These are phyloP conservation scores for Anas platyrhynchos DNA, from an alignment of 2,113 vertebrate genomes.

Conservation along the genomic window DNA sequence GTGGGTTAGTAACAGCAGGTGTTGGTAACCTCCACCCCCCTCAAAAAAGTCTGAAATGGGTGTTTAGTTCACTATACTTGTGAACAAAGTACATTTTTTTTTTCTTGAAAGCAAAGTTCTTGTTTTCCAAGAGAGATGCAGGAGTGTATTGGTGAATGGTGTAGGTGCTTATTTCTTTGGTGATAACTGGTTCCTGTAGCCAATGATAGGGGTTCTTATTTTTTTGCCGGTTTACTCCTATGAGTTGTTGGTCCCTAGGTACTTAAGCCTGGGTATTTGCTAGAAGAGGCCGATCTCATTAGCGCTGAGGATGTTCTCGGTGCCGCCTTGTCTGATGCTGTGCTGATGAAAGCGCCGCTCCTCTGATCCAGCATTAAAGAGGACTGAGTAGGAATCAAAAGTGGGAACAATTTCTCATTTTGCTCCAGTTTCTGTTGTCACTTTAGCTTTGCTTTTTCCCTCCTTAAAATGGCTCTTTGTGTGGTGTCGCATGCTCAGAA, in stretches of 20 bases:
- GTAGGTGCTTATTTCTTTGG: not conserved
- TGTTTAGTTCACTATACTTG: not conserved
- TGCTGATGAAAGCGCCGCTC: constrained; percentile 4
- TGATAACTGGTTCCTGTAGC: not conserved
- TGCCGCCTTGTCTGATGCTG: not conserved
- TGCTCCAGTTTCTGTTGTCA: constrained; percentile 19
- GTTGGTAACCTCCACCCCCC: not conserved
- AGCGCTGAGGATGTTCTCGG: not conserved
- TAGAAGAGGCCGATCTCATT: constrained; percentile 24
- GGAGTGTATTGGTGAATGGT: not conserved
- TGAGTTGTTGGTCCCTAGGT: not conserved
- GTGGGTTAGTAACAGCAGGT: not conserved
- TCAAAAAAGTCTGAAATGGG: not conserved
- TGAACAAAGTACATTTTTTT: no score
- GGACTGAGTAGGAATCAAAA: constrained; percentile 35
- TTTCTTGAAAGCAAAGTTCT: not conserved
- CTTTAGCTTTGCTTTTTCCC: not conserved
- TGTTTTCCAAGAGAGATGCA: not conserved
- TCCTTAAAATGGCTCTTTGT: not conserved
- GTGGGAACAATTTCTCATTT: constrained; percentile 32
- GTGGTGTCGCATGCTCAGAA: rapidly evolving
- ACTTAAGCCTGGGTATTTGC: not conserved
- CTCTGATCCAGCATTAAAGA: constrained; percentile 51
- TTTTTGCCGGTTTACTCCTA: not conserved
- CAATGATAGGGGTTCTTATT: not conserved